A percentile compares a stretch with the other conserved stretches of the same genome.
phyloP scores from a whole-genome alignment of 2,797 vertebrate genomes.

The Enteromius afrohamiltoni region DNA sequence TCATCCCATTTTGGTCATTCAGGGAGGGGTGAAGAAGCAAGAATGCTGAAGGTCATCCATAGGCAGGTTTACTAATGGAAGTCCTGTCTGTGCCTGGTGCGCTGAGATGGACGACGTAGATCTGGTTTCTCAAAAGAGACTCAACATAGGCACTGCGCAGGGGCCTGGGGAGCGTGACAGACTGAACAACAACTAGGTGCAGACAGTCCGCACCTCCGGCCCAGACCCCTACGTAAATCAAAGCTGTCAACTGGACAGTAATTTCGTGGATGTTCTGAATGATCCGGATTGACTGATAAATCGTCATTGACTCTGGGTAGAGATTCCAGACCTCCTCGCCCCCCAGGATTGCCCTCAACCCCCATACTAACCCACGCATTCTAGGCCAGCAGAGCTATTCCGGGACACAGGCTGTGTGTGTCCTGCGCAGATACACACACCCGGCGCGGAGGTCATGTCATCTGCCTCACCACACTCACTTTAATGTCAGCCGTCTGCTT shows the following conservation, averaged over 20 bases:
- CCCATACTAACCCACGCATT: slow-evolving; percentile 65
- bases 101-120: slow-evolving; percentile 72
- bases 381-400: slow-evolving; percentile 79
- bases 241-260: slow-evolving; percentile 69
- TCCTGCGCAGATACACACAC: slow-evolving; percentile 51
- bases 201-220: slow-evolving; percentile 67
- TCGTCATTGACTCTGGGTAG: slow-evolving; percentile 57
- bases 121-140: slow-evolving; percentile 74
- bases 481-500: slow-evolving; percentile 19
- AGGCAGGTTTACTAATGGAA: slow-evolving; percentile 72
- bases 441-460: slow-evolving; percentile 39
- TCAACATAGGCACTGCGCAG: slow-evolving; percentile 1
- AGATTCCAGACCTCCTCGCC: slow-evolving; percentile 63
- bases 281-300: slow-evolving; percentile 69
- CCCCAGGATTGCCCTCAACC: slow-evolving; percentile 46
- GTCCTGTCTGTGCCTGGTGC: slow-evolving; percentile 70
- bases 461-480: slow-evolving; percentile 26
- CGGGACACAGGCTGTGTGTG: slow-evolving; percentile 67
- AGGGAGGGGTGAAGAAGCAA: slow-evolving; percentile 53
- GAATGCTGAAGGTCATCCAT: slow-evolving; percentile 72
- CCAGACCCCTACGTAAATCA: slow-evolving; percentile 56
- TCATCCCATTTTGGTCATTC: slow-evolving; percentile 69
- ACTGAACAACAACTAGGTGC: slow-evolving; percentile 73
- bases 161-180: slow-evolving; percentile 60
- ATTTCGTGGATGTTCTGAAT: slow-evolving; percentile 67